These are phyloP conservation scores for Drosophila sturtevanti DNA, from an alignment of 1,140 invertebrate species.

Conservation along the genomic window DNA sequence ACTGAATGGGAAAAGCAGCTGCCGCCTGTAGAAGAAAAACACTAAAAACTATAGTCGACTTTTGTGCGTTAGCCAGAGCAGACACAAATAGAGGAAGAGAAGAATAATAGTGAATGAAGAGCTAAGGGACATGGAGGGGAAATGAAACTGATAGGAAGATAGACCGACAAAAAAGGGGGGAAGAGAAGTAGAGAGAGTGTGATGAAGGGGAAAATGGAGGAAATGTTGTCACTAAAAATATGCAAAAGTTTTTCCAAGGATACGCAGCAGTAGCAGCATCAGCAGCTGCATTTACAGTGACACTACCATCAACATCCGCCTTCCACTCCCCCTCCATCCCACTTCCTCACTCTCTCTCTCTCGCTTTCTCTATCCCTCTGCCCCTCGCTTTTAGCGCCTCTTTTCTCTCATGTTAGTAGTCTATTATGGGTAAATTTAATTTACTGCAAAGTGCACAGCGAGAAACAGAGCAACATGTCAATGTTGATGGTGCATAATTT, in stretches of 20 bases:
- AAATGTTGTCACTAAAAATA: constrained; percentile 52
- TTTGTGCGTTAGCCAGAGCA: constrained; percentile 9
- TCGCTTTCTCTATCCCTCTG: neutral
- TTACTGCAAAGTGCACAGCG: constrained; percentile 50
- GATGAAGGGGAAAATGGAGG: constrained; percentile 4
- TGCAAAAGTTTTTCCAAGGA: constrained; percentile 59
- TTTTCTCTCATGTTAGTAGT: constrained; percentile 50
- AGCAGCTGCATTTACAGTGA: constrained; percentile 22
- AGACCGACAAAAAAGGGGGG: neutral
- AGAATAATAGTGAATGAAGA: neutral
- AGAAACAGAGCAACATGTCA: constrained; percentile 33
- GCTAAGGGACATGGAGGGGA: constrained; percentile 1
- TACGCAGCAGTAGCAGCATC: constrained; percentile 22
- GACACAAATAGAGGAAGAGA: neutral
- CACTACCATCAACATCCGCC: neutral
- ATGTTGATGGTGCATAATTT: constrained; percentile 55
- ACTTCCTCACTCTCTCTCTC: neutral
- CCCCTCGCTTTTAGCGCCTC: neutral
- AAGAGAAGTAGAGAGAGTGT: neutral
- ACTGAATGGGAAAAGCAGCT: constrained; percentile 16
- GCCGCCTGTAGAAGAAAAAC: constrained; percentile 2
- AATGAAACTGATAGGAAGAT: constrained; percentile 24
- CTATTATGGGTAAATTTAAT: constrained; percentile 77
- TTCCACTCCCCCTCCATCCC: neutral
- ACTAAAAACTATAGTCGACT: constrained; percentile 9